Percentiles rank a stretch among this genome's conserved stretches.
Conservation (phyloP, 2,797 vertebrate species). For the Chelmon rostratus region DNA sequence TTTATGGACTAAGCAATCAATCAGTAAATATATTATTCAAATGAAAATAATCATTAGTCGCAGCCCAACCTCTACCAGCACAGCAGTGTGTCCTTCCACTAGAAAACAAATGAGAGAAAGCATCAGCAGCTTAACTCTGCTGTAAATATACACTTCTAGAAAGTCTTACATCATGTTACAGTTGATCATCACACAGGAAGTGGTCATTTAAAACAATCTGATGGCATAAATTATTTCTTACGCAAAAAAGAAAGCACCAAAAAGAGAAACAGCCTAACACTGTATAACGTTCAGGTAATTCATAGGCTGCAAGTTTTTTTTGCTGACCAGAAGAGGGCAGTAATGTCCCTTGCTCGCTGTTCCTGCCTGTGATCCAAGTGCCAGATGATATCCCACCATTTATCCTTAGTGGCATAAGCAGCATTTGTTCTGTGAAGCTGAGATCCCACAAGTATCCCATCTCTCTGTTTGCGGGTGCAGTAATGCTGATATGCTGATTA, state of each 20-base stretch:
- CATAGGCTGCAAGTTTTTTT: background rate
- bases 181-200: background rate
- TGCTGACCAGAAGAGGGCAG: conserved; percentile 70
- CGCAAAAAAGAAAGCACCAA: background rate
- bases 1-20: background rate
- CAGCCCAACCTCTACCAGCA: background rate
- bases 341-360: conserved; percentile 14
- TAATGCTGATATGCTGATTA: conserved; percentile 24
- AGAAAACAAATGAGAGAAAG: background rate
- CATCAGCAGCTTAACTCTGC: background rate
- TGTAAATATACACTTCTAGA: background rate
- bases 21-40: too few relatives aligned
- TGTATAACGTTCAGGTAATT: background rate
- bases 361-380: background rate
- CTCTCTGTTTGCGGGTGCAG: conserved; percentile 23
- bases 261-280: background rate
- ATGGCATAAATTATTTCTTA: background rate
- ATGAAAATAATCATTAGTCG: too few relatives aligned
- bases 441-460: conserved; percentile 45
- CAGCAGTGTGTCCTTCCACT: background rate
- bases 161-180: background rate
- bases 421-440: conserved; percentile 5
- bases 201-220: background rate
- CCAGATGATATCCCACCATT: conserved; percentile 1
- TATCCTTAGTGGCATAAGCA: background rate